Evolutionary conservation across 2,888 invertebrate species (phyloP).

Genomic region (Coecobrya sp.): DNA sequence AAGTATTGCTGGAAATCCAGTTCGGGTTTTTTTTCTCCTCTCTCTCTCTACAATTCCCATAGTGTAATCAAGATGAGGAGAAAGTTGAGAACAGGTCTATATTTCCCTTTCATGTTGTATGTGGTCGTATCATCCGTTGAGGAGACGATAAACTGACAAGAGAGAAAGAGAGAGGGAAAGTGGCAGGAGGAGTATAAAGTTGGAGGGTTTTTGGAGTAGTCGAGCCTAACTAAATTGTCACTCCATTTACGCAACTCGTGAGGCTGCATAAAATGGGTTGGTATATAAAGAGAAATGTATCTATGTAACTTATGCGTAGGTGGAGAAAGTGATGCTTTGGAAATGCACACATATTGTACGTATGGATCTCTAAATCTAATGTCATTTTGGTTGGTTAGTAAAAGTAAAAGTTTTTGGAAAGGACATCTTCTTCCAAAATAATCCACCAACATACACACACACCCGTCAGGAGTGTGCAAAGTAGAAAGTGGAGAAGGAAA

Average conservation of each 20-base stretch:
- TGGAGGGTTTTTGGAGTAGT: background rate
- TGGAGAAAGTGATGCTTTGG: background rate
- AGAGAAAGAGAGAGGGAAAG: background rate
- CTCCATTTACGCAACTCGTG: conserved; percentile 57
- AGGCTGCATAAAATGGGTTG: conserved; percentile 1
- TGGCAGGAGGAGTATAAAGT: background rate
- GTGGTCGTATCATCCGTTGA: background rate
- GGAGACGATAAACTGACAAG: background rate
- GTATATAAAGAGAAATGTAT: background rate
- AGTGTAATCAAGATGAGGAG: conserved; percentile 49
- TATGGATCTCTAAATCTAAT: background rate
- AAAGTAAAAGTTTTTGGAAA: background rate
- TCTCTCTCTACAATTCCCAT: conserved; percentile 13
- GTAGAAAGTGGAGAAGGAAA: background rate
- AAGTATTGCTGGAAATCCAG: background rate
- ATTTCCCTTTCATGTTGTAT: conserved; percentile 15
- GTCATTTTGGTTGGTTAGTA: conserved; percentile 37
- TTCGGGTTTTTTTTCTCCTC: background rate
- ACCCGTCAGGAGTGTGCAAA: no score
- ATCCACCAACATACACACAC: no score
- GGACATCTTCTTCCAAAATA: conserved; percentile 32
- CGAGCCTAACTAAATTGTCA: conserved; percentile 58
- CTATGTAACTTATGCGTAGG: background rate
- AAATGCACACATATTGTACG: background rate
- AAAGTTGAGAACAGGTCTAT: conserved; percentile 29